Conservation (phyloP, 2,888 invertebrate species). For the Acronicta aceris region DNA sequence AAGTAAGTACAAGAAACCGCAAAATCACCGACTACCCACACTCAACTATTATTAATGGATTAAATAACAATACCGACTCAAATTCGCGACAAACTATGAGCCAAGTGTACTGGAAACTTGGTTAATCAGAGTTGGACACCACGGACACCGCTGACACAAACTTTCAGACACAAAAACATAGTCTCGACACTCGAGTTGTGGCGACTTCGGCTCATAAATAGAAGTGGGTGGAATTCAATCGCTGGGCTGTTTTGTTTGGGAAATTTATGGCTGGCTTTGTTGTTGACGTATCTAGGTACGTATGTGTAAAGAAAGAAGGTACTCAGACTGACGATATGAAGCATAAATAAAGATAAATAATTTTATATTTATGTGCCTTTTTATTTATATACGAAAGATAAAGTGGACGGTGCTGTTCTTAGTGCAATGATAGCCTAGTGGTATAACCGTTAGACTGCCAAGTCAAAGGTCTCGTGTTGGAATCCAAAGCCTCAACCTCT, state of each 20-base stretch:
- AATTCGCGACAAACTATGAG: conserved; percentile 43
- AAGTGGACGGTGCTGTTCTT: too few species aligned
- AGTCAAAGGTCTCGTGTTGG: too few species aligned
- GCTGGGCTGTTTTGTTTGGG: conserved; percentile 1
- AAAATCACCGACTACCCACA: conserved; percentile 26
- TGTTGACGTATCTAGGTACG: background rate
- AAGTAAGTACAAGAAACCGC: conserved; percentile 13
- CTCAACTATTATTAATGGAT: conserved; percentile 46
- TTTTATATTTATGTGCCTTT: too few species aligned
- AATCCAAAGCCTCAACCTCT: too few species aligned
- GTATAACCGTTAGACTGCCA: too few species aligned
- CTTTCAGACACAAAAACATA: conserved; percentile 51
- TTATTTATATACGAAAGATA: too few species aligned
- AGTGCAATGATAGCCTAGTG: too few species aligned
- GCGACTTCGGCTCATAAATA: conserved; percentile 12
- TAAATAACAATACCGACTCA: conserved; percentile 37
- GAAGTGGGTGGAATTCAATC: conserved; percentile 23
- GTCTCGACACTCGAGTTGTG: conserved; percentile 28
- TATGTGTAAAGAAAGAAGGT: too few species aligned
- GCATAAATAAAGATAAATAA: too few species aligned
- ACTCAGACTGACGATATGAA: too few species aligned
- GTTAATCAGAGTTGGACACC: conserved; percentile 50
- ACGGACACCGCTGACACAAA: conserved; percentile 30
- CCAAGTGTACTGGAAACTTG: conserved; percentile 42
- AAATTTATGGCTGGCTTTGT: conserved; percentile 3